phyloP scores from a whole-genome alignment of 2,797 vertebrate species.

The Alauda arvensis region DNA sequence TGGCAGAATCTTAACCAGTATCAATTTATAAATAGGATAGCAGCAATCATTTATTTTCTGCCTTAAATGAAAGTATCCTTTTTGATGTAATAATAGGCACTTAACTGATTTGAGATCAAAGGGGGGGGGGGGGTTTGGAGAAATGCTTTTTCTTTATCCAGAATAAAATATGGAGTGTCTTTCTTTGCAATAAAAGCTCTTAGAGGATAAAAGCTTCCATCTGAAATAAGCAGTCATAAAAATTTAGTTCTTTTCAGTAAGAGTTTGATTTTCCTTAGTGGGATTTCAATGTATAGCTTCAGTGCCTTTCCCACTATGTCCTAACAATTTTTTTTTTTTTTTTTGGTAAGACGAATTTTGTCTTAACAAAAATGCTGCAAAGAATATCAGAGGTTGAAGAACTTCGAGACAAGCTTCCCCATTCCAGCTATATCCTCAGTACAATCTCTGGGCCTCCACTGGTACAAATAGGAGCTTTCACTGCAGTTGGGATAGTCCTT shows the following conservation, averaged over 20 bases:
- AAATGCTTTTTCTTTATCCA: not conserved
- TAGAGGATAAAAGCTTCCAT: slow-evolving; percentile 41
- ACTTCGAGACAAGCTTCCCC: not conserved
- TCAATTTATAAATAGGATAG: slow-evolving; percentile 45
- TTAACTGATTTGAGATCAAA: slow-evolving; percentile 40
- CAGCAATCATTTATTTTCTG: slow-evolving; percentile 43
- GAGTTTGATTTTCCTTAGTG: not conserved
- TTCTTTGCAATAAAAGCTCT: slow-evolving; percentile 39
- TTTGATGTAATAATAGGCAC: slow-evolving; percentile 21
- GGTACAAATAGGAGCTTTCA: not conserved
- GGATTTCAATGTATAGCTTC: not conserved
- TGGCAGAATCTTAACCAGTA: slow-evolving; percentile 51
- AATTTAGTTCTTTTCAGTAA: slow-evolving; percentile 3
- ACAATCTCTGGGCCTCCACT: not conserved
- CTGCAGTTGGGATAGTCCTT: not conserved
- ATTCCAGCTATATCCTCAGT: not conserved
- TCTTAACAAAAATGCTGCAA: not conserved
- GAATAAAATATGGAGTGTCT: slow-evolving; percentile 2
- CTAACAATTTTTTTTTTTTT: not conserved
- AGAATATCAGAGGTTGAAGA: not conserved
- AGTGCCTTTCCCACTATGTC: not conserved
- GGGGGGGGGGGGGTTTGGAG: not conserved
- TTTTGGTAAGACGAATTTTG: not conserved
- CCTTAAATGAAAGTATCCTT: slow-evolving; percentile 35
- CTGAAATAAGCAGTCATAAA: slow-evolving; percentile 26